Base-by-base conservation (phyloP, 2,888 invertebrate genomes). In the Poecilobothrus nobilitatus region DNA sequence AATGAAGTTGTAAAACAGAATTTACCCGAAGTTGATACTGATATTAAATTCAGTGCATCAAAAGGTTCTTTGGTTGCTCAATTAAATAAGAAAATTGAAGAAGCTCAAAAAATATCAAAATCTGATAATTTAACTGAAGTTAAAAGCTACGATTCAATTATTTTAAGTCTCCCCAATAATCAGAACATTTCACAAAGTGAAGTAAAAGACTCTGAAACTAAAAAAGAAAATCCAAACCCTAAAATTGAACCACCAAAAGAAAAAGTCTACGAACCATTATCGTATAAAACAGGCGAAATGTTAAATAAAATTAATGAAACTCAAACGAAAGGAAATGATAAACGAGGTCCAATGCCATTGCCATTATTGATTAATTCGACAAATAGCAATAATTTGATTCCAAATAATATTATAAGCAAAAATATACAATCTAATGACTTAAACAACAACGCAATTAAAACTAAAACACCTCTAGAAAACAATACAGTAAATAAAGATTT, bases 261-360 rank as follows among this genome's bases (percentile, higher is more conserved):
- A 61, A 70, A 71, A 5, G 77, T 76, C n/a, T 78, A 75, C 66
- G 80, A 81, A 68, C 78, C 80, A 1, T 73, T 78, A 20, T 80
- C 81, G 1, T 78, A 80, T 69, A 78, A 79, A 72, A 75, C 77
- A 0, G 80, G 79, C 0, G 80, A 80, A 68, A 66, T 74, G 20
- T 70, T 73, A 22, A 72, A 71, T 65, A 66, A 70, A 64, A 68
- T 67, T 12, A 63, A 69, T 22, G 71, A 68, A 53, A 65, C 33
- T 53, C 27, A 64, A 68, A 67, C n/a, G 63, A 73, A 69, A 63
- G 21, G 67, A 12, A 69, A 75, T 9, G 74, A 76, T 7, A 76
- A 76, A 69, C 75, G 76, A 67, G 71, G 76, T 15, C 78, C 80
- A 34, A 70, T 80, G 12, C 81, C 81, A 1, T 69, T 81, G 63